A percentile compares a stretch with the other conserved stretches of the same genome.
phyloP scores from a whole-genome alignment of 2,113 vertebrate genomes.

The Zosterops borbonicus region DNA sequence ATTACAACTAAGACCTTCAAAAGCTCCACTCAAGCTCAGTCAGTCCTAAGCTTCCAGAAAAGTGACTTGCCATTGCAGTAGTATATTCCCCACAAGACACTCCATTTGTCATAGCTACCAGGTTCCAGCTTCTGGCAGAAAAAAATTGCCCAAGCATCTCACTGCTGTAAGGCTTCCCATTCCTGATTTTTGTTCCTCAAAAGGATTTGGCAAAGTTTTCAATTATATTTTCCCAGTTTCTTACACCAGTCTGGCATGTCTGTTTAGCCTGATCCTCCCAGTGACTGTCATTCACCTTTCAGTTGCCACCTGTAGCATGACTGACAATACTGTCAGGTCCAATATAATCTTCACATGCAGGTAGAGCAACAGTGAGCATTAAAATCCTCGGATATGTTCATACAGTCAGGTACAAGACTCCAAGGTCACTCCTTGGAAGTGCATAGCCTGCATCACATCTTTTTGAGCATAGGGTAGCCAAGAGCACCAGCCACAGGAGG shows the following conservation, averaged over 20 bases:
- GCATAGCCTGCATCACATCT: neutral
- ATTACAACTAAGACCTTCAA: neutral
- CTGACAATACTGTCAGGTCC: neutral
- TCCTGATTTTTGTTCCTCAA: neutral
- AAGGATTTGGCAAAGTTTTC: neutral
- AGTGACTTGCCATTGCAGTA: neutral
- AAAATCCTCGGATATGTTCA: neutral
- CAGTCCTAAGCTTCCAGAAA: neutral
- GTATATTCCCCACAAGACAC: neutral
- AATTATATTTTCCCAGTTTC: neutral
- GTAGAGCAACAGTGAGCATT: fast-evolving
- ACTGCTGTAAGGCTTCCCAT: neutral
- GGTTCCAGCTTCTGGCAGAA: neutral
- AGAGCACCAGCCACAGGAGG: neutral
- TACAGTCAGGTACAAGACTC: neutral
- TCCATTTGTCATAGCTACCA: neutral
- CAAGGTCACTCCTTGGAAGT: neutral
- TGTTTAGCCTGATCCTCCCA: neutral
- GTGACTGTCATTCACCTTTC: neutral
- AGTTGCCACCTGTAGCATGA: neutral
- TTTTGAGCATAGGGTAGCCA: neutral
- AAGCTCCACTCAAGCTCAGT: neutral
- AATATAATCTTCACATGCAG: neutral
- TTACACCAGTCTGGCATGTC: neutral
- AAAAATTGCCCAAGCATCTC: neutral